phyloP scores from a whole-genome alignment of 64 coral and sea anemone species.

The Montipora efflorescens region DNA sequence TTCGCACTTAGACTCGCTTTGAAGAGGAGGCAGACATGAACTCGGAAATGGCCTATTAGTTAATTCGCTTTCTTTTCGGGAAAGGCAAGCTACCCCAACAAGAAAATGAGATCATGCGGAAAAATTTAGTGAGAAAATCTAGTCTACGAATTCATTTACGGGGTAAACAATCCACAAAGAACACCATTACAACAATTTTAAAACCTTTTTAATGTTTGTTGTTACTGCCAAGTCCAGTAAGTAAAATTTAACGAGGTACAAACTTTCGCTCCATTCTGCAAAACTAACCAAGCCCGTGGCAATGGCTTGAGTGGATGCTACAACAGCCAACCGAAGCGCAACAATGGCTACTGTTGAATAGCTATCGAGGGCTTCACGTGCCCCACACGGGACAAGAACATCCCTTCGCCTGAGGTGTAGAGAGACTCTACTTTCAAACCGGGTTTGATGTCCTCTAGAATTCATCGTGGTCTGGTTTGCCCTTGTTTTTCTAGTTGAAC shows the following conservation, averaged over 20 bases:
- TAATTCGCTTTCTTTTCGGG: too few relatives aligned
- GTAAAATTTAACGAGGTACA: neutral
- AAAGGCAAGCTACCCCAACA: too few relatives aligned
- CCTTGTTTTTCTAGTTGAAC: constrained; percentile 13
- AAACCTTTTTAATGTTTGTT: neutral
- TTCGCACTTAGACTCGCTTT: too few relatives aligned
- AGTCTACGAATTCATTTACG: neutral
- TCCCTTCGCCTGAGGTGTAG: neutral
- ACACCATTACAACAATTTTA: neutral
- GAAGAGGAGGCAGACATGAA: fast-evolving
- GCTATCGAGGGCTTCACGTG: neutral
- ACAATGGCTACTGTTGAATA: neutral
- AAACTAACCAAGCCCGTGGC: neutral
- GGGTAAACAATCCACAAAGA: neutral
- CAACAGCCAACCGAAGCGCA: neutral
- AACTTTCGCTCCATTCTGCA: neutral
- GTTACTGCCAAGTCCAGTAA: neutral
- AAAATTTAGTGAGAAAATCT: too few relatives aligned
- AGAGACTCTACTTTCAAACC: neutral
- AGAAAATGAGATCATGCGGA: too few relatives aligned
- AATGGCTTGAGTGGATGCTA: neutral
- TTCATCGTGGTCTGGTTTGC: constrained; percentile 47
- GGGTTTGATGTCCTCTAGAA: constrained; percentile 42
- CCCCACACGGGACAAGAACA: neutral
- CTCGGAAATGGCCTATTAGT: too few relatives aligned